Conservation (phyloP, 1,140 invertebrate species). For the Sinella curviseta region DNA sequence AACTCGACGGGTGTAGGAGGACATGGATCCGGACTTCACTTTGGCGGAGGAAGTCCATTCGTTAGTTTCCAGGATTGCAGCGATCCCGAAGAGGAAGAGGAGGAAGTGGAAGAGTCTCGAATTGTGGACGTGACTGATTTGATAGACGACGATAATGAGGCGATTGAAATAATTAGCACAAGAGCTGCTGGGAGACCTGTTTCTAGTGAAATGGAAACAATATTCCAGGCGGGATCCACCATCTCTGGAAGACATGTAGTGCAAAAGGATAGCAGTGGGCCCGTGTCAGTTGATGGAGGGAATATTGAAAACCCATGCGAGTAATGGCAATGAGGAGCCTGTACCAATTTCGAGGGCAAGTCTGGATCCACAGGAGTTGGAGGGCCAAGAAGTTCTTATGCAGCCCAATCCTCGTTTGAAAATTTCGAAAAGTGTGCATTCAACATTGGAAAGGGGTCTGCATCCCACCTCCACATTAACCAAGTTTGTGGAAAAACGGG, state of each 20-base stretch:
- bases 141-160: background rate
- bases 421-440: background rate
- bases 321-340: too few species aligned
- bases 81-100: background rate
- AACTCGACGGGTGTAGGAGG: background rate
- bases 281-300: too few species aligned
- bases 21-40: background rate
- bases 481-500: background rate
- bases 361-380: background rate
- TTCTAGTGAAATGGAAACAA: background rate
- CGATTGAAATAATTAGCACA: too few species aligned
- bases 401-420: background rate
- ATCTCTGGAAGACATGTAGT: background rate
- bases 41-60: too few species aligned
- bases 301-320: too few species aligned
- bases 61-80: background rate
- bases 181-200: background rate
- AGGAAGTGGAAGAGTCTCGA: background rate
- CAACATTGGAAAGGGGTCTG: background rate
- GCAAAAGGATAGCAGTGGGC: background rate
- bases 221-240: background rate
- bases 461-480: background rate
- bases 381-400: background rate
- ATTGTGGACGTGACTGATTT: background rate
- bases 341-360: background rate